Conservation (phyloP, 1,140 invertebrate species). For the Eulimnadia texana region DNA sequence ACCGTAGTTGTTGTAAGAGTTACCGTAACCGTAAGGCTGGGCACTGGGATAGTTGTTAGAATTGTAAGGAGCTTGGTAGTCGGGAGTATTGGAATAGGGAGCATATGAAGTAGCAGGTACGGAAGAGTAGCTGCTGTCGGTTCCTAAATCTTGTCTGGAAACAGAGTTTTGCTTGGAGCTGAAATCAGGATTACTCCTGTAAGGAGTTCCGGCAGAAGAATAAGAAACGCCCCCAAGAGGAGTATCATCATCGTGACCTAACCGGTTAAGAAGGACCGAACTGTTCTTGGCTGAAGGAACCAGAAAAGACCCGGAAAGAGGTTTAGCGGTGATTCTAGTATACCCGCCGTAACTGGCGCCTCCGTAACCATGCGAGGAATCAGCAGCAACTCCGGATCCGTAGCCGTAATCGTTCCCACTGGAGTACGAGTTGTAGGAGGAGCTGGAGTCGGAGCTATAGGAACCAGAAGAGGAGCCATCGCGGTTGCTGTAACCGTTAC, state of each 20-base stretch:
- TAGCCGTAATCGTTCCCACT: too few species aligned
- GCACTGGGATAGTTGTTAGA: background rate
- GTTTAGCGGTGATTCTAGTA: background rate
- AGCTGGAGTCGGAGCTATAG: background rate
- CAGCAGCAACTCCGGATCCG: background rate
- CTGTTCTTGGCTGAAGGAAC: background rate
- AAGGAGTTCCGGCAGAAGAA: background rate
- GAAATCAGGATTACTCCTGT: background rate
- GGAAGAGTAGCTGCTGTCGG: background rate
- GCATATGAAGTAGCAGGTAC: background rate
- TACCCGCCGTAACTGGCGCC: slow-evolving; percentile 2
- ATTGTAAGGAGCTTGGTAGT: background rate
- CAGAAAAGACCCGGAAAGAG: background rate
- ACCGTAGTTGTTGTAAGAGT: background rate
- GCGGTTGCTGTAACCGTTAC: background rate
- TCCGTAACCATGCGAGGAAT: slow-evolving; percentile 4
- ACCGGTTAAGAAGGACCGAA: background rate
- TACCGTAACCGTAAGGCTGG: background rate
- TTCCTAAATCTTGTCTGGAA: slow-evolving; percentile 1
- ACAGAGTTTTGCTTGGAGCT: background rate
- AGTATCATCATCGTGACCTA: slow-evolving; percentile 11
- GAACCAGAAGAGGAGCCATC: background rate
- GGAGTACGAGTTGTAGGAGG: background rate
- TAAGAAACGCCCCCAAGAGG: slow-evolving; percentile 10
- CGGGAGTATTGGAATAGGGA: background rate